phyloP scores from a whole-genome alignment of 2,113 vertebrate genomes.

The Chionodraco myersi region DNA sequence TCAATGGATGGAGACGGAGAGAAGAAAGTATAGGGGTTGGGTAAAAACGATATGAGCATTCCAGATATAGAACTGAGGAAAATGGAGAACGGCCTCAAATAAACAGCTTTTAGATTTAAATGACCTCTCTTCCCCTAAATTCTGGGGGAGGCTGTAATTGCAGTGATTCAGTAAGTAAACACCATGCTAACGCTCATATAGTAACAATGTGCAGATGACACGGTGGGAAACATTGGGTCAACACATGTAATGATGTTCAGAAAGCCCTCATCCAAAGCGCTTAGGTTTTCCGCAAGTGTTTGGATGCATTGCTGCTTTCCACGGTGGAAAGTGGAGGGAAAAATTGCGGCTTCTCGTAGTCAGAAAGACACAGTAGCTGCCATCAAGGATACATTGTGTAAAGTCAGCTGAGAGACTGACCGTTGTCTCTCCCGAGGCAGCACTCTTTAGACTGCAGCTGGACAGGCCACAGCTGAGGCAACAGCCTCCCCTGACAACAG shows the following conservation, averaged over 20 bases:
- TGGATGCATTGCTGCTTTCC: slow-evolving; percentile 13
- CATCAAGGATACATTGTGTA: slow-evolving; percentile 41
- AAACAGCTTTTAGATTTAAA: slow-evolving; percentile 72
- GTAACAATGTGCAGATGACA: slow-evolving; percentile 27
- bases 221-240: neutral
- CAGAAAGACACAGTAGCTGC: slow-evolving; percentile 24
- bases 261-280: slow-evolving; percentile 8
- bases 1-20: slow-evolving; percentile 16
- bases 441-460: slow-evolving; percentile 35
- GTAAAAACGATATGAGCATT: slow-evolving; percentile 64
- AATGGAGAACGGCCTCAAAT: slow-evolving; percentile 71
- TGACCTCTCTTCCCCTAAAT: slow-evolving; percentile 55
- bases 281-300: slow-evolving; percentile 15
- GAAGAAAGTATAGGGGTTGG: slow-evolving; percentile 55
- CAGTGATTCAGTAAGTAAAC: slow-evolving; percentile 54
- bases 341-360: slow-evolving; percentile 7
- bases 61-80: slow-evolving; percentile 61
- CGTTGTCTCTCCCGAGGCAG: slow-evolving; percentile 10
- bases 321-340: slow-evolving; percentile 12
- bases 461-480: slow-evolving; percentile 74
- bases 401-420: slow-evolving; percentile 51
- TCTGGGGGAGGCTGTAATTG: slow-evolving; percentile 65
- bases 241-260: slow-evolving; percentile 28
- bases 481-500: slow-evolving; percentile 73
- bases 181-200: slow-evolving; percentile 20